Evolutionary conservation across 2,888 invertebrate species (phyloP), one percentile per base, ranked within the genome.

Genomic region (Melinaea menophilus): DNA sequence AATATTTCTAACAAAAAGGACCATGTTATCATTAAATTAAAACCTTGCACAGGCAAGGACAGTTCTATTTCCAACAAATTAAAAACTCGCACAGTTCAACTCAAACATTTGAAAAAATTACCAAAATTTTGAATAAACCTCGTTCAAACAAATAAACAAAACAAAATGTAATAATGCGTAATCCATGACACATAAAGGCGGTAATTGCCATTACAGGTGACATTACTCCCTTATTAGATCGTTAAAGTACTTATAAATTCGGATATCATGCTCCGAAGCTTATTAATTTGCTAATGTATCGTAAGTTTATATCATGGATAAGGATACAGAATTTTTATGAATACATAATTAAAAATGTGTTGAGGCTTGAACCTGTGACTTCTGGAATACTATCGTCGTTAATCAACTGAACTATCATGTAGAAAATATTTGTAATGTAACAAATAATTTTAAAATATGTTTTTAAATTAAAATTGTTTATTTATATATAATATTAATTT

Each of bases 221-320:
- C 73, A 70, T 81, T 73, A 75, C 70, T 67, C 61, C 66, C 73
- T 79, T 76, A 81, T 79, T 74, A 78, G 71, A 62, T 75, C 75
- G 66, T 81, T 78, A 81, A 78, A 71, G 73, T 74, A 63, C 59
- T 61, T 57, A 54, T 59, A 55, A 61, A 60, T 48, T 48, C 58
- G 51, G 51, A n/a, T 11, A 51, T 51, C 31, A 2, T 51, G 51
- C 22, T 7, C 22, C 9, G 41, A 5, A 7, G 31, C 59, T 62
- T 65, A 65, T 67, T 65, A 65, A 67, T 51, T 51, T 9, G 9
- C 7, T 51, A 31, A 31, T 22, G 9, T 51, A 2, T 31, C 31
- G 31, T 51, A n/a, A 46, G n/a, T n/a, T n/a, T n/a, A n/a, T n/a
- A n/a, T n/a, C 46, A n/a, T 46, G 12, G 46, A 46, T 11, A 46